Evolutionary conservation across 2,888 invertebrate species (phyloP), one percentile per base, ranked within the genome.

Genomic region (Imbricaverruca yamaguchii): DNA sequence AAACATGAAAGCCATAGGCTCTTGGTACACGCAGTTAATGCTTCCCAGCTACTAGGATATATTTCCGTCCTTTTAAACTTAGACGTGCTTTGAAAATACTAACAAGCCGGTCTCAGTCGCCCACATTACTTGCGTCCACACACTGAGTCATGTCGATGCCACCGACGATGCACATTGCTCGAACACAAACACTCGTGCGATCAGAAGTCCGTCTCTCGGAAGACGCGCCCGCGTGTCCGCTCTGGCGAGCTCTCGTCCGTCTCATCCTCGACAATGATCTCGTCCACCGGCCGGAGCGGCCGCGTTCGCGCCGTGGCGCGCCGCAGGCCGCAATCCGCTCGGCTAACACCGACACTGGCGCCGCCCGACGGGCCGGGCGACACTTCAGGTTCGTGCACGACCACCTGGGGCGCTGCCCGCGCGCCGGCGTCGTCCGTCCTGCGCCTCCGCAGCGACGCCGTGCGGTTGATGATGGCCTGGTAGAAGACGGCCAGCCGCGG

Each of bases 401-500:
- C 74, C 74, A 74, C 74, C 53, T 74, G 74, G 53, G 74, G 74
- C 53, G 74, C 74, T 74, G 74, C 53, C 11, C 15, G 74, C 59
- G 59, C 3, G 1, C 12, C 59, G 15, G 53, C 53, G 18, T 74
- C 74, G 53, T 74, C 74, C 15, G 74, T 21, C 7, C 74, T 39
- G 13, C 74, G 74, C 53, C 74, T 0, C 53, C 74, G 74, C 74
- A 74, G 53, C 53, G 74, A 74, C 9, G 74, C 53, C 8, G 74
- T 74, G 53, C 74, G 15, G 74, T 53, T 74, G 74, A 74, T 74
- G 74, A 74, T 74, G 18, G 53, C 74, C 74, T 74, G 74, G 53
- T 74, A 74, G 53, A 74, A 53, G 6, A 74, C 74, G 74, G 74
- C 74, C 18, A 74, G 53, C 15, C 74, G 39, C 53, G 74, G 74